These are phyloP conservation scores for Lepidochitona cinerea DNA, from an alignment of 2,888 invertebrate species.

Conservation along the genomic window DNA sequence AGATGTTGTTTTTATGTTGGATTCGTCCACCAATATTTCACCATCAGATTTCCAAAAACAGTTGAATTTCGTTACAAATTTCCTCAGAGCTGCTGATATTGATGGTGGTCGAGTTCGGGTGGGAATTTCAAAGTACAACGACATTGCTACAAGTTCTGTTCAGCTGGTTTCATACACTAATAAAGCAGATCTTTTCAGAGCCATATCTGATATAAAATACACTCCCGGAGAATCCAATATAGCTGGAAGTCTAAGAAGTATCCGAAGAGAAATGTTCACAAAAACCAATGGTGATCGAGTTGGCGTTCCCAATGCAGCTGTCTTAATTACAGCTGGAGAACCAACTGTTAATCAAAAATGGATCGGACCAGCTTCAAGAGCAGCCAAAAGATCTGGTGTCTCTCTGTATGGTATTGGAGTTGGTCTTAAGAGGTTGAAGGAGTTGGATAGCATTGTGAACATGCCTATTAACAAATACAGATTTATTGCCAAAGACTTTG, in stretches of 20 bases:
- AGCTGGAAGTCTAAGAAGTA: not conserved
- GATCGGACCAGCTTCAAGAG: slow-evolving; percentile 25
- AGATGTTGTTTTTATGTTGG: not conserved
- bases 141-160: slow-evolving; percentile 22
- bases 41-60: not conserved
- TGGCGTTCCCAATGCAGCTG: not conserved
- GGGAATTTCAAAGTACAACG: slow-evolving; percentile 19
- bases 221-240: not conserved
- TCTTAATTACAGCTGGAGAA: slow-evolving; percentile 1
- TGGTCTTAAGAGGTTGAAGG: slow-evolving; percentile 7
- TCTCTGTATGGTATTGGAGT: not conserved
- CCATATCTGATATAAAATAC: not conserved
- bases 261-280: not conserved
- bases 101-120: not conserved
- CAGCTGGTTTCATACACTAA: slow-evolving; percentile 25
- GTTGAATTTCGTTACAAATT: not conserved
- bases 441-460: slow-evolving; percentile 27
- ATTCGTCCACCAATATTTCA: not conserved
- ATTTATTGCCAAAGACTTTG: slow-evolving; percentile 30
- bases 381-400: not conserved
- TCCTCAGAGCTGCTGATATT: not conserved
- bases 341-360: slow-evolving; percentile 28
- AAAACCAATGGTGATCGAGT: not conserved
- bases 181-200: slow-evolving; percentile 11
- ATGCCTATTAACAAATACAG: slow-evolving; percentile 27